Evolutionary conservation across 2,888 invertebrate genomes (phyloP), one percentile per base, ranked within the genome.

Genomic region (Apoderus coryli): DNA sequence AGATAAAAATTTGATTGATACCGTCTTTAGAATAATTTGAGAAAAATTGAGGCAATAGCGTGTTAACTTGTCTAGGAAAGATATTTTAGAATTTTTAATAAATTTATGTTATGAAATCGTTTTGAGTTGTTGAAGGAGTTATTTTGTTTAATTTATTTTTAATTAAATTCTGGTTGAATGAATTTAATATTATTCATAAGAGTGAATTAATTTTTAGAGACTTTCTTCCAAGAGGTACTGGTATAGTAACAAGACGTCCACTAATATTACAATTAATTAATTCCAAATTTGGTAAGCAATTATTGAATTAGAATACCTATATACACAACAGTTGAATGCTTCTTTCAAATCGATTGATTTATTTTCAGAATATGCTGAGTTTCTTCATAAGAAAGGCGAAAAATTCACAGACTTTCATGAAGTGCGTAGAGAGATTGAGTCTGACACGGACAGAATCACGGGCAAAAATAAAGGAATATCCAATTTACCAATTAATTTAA

Each of bases 381-480:
- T 99, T 63, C 66, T 98, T 31, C 98, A 99, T 61, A 86, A 85
- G 63, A 95, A 96, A 61, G 96, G 96, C 25, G 86, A 90, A 60
- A 92, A 89, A 60, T 95, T 90, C 58, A 69, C 76, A 16, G 92
- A 95, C 59, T 99, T 99, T 63, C 85, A 89, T 57, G 82, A 86
- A 54, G 88, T 96, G 30, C 78, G 98, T 13, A 67, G 67, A 50
- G 98, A 99, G 66, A 99, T 99, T 53, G 98, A 98, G 62, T 79
- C 73, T 34, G 98, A 99, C 67, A 99, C 98, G 13, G 96, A 98
- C 57, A 76, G 96, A 46, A 72, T 86, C 47, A 99, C 98, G 26
- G 98, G 98, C 38, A 74, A 77, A 48, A 98, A 98, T 63, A 99
- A 98, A 63, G 96, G 96, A 52, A 96, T 98, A 51, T 96, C 95